Evolutionary conservation across 2,113 vertebrate species (phyloP).

Genomic region (Pycnonotus jocosus): DNA sequence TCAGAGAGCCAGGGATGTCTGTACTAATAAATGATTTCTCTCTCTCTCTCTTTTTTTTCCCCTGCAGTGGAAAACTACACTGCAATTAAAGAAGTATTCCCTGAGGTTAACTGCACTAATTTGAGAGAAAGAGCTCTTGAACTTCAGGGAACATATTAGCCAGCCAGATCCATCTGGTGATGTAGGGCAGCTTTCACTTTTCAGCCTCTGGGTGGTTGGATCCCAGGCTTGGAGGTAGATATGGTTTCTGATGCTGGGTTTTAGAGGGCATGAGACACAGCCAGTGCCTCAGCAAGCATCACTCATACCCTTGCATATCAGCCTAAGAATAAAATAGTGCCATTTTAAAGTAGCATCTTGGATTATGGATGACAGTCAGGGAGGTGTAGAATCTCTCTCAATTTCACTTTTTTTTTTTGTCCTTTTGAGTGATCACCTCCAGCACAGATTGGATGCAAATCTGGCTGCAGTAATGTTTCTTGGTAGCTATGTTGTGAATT

Average conservation of each 20-base stretch:
- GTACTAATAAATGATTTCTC: not conserved
- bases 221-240: not conserved
- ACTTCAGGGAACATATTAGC: not conserved
- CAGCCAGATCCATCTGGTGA: not conserved
- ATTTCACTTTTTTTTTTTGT: not conserved
- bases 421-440: not conserved
- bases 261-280: not conserved
- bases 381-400: not conserved
- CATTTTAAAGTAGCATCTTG: not conserved
- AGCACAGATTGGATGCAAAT: not conserved
- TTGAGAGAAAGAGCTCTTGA: not conserved
- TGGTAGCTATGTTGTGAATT: not conserved
- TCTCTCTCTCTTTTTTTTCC: not conserved
- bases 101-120: not conserved
- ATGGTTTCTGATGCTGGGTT: not conserved
- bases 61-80: not conserved
- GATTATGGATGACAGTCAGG: not conserved
- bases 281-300: not conserved
- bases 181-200: not conserved
- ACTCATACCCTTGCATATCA: not conserved
- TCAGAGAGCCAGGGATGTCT: not conserved
- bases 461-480: not conserved
- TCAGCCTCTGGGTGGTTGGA: not conserved
- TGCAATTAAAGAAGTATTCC: not conserved
- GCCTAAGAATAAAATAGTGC: not conserved